Conservation (phyloP, 2,113 vertebrate species). For the Collichthys lucidus region DNA sequence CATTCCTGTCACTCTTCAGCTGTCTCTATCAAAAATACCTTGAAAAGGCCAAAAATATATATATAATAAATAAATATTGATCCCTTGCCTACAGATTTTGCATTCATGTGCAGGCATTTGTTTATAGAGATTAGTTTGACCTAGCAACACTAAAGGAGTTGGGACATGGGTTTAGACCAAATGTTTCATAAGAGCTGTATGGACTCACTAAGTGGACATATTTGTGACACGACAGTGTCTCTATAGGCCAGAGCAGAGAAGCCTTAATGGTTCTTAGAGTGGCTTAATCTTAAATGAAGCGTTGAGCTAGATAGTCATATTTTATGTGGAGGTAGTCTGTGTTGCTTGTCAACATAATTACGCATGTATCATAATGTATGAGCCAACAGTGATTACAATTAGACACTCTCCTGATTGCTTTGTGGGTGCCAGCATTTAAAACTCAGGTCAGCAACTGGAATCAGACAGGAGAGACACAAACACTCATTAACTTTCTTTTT, state of each 20-base stretch:
- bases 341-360: conserved; percentile 63
- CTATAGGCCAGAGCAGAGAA: background rate
- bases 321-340: conserved; percentile 47
- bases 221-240: conserved; percentile 10
- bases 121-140: too few species aligned
- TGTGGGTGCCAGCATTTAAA: conserved; percentile 55
- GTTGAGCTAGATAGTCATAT: conserved; percentile 29
- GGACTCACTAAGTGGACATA: background rate
- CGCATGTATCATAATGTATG: conserved; percentile 41
- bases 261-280: background rate
- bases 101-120: too few species aligned
- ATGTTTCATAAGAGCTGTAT: background rate
- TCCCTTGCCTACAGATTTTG: too few species aligned
- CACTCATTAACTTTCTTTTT: conserved; percentile 68
- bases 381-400: conserved; percentile 68
- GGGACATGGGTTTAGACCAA: too few species aligned
- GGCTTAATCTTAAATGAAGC: conserved; percentile 16
- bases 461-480: conserved; percentile 60
- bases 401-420: conserved; percentile 65
- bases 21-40: too few species aligned
- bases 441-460: conserved; percentile 63
- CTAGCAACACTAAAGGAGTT: too few species aligned
- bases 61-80: too few species aligned
- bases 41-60: too few species aligned
- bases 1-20: too few species aligned